Percentiles rank a stretch among this genome's conserved stretches.
Conservation (phyloP, 2,797 vertebrate genomes). For the Linurgus olivaceus region DNA sequence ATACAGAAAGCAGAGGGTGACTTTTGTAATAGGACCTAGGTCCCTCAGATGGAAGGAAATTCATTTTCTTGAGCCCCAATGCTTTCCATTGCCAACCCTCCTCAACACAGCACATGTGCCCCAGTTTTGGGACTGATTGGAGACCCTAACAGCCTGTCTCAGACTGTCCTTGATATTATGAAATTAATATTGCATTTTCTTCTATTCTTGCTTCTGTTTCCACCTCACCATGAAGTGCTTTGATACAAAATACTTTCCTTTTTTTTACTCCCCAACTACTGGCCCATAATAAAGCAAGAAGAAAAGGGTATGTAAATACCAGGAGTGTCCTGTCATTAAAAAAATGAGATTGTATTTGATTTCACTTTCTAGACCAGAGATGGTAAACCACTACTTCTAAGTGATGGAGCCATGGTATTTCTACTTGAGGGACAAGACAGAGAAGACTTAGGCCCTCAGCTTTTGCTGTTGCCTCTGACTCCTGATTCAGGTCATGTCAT, state of each 20-base stretch:
- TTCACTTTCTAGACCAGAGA: not conserved
- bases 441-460: not conserved
- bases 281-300: not conserved
- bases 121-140: not conserved
- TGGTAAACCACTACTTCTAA: not conserved
- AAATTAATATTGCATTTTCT: not conserved
- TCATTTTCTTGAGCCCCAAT: not conserved
- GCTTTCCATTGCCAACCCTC: not conserved
- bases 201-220: not conserved
- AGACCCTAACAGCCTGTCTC: not conserved
- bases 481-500: not conserved
- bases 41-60: not conserved
- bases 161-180: not conserved
- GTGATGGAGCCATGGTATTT: not conserved
- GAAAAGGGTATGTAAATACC: not conserved
- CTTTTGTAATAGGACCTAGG: not conserved
- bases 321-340: not conserved
- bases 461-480: not conserved
- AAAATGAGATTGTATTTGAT: not conserved
- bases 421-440: not conserved
- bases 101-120: not conserved
- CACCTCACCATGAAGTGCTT: not conserved
- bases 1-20: not conserved
- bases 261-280: not conserved
- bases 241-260: not conserved